Percentiles rank a stretch among this genome's conserved stretches.
phyloP scores from a whole-genome alignment of 1,140 invertebrate genomes.

The Bombus turneri region DNA sequence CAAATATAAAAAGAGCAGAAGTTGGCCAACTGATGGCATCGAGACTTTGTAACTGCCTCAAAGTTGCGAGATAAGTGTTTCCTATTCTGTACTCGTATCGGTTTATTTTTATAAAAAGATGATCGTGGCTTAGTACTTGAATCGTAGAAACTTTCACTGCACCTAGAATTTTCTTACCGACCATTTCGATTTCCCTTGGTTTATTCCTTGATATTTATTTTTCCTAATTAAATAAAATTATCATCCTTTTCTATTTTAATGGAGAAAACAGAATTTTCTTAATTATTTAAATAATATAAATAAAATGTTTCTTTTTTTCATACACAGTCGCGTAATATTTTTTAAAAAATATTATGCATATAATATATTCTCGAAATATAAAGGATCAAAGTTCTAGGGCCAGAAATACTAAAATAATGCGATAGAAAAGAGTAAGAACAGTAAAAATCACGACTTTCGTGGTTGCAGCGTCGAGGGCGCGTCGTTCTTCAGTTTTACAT shows the following conservation, averaged over 20 bases:
- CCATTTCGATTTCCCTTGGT: no score
- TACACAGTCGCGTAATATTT: background rate
- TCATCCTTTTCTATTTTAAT: background rate
- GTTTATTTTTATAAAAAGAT: no score
- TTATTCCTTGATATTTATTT: no score
- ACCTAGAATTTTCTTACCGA: no score
- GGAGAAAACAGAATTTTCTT: background rate
- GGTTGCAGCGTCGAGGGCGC: no score
- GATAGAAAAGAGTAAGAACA: rapidly evolving
- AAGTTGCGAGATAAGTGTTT: no score
- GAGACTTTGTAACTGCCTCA: background rate
- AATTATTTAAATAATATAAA: background rate
- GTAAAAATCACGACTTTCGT: background rate
- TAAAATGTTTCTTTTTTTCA: background rate
- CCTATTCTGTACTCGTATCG: no score
- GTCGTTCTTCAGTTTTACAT: background rate
- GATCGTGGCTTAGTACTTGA: no score
- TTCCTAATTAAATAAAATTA: no score
- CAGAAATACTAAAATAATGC: background rate
- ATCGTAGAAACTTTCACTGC: no score
- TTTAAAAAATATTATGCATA: no score
- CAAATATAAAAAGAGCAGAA: background rate
- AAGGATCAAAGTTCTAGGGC: background rate
- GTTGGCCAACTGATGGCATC: constrained; percentile 4
- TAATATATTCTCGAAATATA: background rate